Evolutionary conservation across 2,113 vertebrate species (phyloP), one percentile per base, ranked within the genome.

Genomic region (Canis aureus): DNA sequence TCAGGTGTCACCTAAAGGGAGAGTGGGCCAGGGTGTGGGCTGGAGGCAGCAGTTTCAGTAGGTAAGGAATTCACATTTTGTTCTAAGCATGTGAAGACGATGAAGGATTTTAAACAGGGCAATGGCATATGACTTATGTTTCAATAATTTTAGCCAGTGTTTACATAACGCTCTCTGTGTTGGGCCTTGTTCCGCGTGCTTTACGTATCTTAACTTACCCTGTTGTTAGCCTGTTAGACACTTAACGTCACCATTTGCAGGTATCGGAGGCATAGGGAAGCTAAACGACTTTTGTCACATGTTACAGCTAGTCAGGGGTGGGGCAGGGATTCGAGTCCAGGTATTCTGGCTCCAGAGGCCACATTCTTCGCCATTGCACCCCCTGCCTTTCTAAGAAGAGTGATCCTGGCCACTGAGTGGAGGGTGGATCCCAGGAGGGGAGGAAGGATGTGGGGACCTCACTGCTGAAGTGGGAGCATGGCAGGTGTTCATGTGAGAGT

Each of bases 141-240:
- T 87, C 59, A 89, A 1, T 89, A 64, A 78, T 85, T 96, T 85
- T 64, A 74, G 67, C 84, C 95, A 53, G 43, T 94, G 27, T 79
- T 76, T 97, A 78, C 27, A 25, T 19, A 79, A 19, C 82, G 57
- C 53, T 53, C 13, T 83, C 55, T 19, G 49, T 53, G 67, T 66
- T 23, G 20, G 66, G 16, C 25, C 81, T 62, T 81, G 60, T 49
- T n/a, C 43, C 19, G 12, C 23, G 17, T 66, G 4, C 27, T 66
- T 64, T 88, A 22, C 2, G 7, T 32, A 38, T 64, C 59, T 83
- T 86, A 57, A 67, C 38, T 94, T 73, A 38, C 43, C 43, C 43
- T 59, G 29, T 94, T 80, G 8, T 32, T 9, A 71, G 67, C 66
- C 59, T 60, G 9, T 20, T 64, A 76, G 20, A 32, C 11, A 25